These are phyloP conservation scores for Callithrix jacchus DNA, from an alignment of 2,113 vertebrate species.

Conservation along the genomic window DNA sequence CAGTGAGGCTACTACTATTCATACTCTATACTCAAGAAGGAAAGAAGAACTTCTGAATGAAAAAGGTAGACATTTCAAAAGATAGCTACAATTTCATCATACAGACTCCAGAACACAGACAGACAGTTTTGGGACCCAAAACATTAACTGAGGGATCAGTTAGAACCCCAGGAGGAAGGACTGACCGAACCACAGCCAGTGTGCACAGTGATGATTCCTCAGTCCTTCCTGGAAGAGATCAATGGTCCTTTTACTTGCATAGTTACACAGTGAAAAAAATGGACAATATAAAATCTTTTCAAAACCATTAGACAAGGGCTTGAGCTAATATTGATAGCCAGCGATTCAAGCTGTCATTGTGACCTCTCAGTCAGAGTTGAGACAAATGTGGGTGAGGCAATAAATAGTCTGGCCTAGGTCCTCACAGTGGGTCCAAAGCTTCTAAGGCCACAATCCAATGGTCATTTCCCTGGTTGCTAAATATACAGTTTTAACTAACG, in stretches of 20 bases:
- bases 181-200: background rate
- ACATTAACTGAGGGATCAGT: background rate
- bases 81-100: background rate
- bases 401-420: background rate
- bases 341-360: background rate
- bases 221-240: too few species aligned
- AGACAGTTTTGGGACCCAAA: background rate
- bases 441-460: background rate
- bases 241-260: background rate
- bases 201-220: background rate
- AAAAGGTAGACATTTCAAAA: background rate
- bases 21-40: background rate
- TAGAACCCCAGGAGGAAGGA: background rate
- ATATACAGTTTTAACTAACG: background rate
- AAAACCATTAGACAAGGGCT: background rate
- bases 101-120: background rate
- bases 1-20: background rate
- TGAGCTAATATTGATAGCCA: too few species aligned
- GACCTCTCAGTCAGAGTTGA: background rate
- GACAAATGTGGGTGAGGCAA: too few species aligned
- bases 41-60: background rate
- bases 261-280: background rate
- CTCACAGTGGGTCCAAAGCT: background rate
- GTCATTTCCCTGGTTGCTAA: background rate
- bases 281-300: background rate